Conservation (phyloP, 2,113 vertebrate genomes). For the Nycticryphes semicollaris region DNA sequence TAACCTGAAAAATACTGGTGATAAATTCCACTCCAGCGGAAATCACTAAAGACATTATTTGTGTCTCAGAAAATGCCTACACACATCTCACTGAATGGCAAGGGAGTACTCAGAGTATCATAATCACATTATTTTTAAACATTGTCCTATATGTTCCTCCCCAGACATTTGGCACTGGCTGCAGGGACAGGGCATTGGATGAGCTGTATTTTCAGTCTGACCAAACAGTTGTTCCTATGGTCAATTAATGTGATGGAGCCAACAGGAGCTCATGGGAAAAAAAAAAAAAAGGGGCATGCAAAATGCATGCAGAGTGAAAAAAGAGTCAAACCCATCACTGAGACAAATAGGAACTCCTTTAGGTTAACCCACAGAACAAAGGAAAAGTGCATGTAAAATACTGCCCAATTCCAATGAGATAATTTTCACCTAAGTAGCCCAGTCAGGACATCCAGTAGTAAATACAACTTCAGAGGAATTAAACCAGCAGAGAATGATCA, state of each 20-base stretch:
- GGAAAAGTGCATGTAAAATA: not conserved
- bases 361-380: not conserved
- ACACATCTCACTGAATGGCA: not conserved
- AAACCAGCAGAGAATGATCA: not conserved
- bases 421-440: not conserved
- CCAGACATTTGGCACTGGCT: not conserved
- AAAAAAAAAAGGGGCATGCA: not conserved
- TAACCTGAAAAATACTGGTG: not conserved
- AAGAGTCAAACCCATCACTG: not conserved
- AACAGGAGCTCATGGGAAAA: not conserved
- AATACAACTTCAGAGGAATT: not conserved
- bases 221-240: not conserved
- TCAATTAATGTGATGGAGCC: rapidly evolving
- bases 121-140: not conserved
- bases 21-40: not conserved
- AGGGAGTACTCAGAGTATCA: not conserved
- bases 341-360: not conserved
- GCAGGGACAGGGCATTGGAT: not conserved
- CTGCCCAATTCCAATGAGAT: not conserved
- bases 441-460: not conserved
- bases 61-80: not conserved
- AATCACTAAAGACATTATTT: not conserved
- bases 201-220: not conserved
- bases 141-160: not conserved
- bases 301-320: not conserved